phyloP scores from a whole-genome alignment of 2,797 vertebrate species.

The Tiaroga cobitis region DNA sequence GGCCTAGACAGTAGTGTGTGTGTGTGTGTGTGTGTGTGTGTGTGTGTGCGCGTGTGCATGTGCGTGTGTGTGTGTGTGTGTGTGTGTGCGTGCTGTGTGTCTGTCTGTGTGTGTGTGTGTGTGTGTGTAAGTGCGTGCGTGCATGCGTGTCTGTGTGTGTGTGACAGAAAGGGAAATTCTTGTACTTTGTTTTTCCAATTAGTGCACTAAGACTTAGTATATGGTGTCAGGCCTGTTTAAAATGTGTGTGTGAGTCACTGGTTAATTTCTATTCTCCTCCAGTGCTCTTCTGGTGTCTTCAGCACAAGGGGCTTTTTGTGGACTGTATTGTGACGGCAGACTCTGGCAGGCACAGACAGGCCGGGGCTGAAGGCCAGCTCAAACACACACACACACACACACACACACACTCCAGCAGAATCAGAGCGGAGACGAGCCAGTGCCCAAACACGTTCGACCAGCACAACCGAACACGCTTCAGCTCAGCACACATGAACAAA shows the following conservation, averaged over 20 bases:
- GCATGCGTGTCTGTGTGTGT: too few species aligned
- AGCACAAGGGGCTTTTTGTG: slow-evolving; percentile 64
- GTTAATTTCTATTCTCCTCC: slow-evolving; percentile 59
- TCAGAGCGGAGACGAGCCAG: slow-evolving; percentile 24
- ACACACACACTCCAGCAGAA: slow-evolving; percentile 14
- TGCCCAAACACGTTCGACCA: slow-evolving; percentile 18
- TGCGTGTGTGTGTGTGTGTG: too few species aligned
- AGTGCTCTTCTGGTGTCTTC: slow-evolving; percentile 60
- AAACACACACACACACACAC: slow-evolving; percentile 3
- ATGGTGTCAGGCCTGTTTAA: slow-evolving; percentile 38
- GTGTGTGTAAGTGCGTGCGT: too few species aligned
- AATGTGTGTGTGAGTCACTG: slow-evolving; percentile 45
- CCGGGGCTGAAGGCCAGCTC: slow-evolving; percentile 23
- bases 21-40: background rate
- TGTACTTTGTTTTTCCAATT: slow-evolving; percentile 39
- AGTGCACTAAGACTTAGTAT: slow-evolving; percentile 24
- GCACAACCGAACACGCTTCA: slow-evolving; percentile 21
- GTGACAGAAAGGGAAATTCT: background rate
- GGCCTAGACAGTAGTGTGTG: background rate
- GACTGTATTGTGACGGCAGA: slow-evolving; percentile 46
- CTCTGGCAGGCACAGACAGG: slow-evolving; percentile 31
- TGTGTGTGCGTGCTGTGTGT: too few species aligned
- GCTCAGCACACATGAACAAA: slow-evolving; percentile 1
- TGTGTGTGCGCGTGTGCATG: too few species aligned
- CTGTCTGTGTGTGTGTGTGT: too few species aligned